Base-by-base conservation (phyloP, 2,797 vertebrate species). In the Lacerta bilineata region DNA sequence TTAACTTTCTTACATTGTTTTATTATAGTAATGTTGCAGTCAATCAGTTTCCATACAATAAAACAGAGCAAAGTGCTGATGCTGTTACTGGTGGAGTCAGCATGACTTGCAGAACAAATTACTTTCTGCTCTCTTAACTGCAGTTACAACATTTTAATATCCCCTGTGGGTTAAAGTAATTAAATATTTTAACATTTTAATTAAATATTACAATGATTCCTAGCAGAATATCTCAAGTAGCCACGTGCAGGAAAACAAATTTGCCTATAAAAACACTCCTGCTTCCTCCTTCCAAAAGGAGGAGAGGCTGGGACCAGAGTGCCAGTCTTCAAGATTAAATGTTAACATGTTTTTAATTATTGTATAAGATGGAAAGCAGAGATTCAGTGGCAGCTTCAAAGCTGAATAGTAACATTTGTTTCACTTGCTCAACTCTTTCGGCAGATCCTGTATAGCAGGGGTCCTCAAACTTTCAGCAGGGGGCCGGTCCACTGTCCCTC, bases 161-260 rank as follows among this genome's bases (percentile, higher is more conserved):
- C 91, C 94, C 95, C 91, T 90, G 90, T 93, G 95, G 95, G 89
- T 94, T 95, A 91, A 79, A 92, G 92, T 95, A 96, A 97, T 96
- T 96, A 96, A 96, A 92, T 96, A 97, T 94, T 95, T 96, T 95
- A 96, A 96, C 90, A 96, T 95, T 96, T 96, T 96, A 96, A 97
- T 97, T 97, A 96, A 97, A 93, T 95, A 95, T 93, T 93, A 96
- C 74, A 95, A 92, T 59, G 78, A 95, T 93, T 96, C 96, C 90
- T 94, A 94, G 88, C n/a, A 93, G 46, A 90, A 18, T 93, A 89
- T 90, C 82, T 87, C 91, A 86, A 94, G 87, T 90, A 95, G 91
- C 74, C 72, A 82, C 68, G 83, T 0, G 1, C 8, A 93, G 3
- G 1, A 93, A 95, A 96, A 96, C 1, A 92, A 80, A 93, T 83